A percentile compares a stretch with the other conserved stretches of the same genome.
These are phyloP conservation scores for Rhynchomys soricoides DNA, from an alignment of 2,113 vertebrate genomes.

Conservation along the genomic window DNA sequence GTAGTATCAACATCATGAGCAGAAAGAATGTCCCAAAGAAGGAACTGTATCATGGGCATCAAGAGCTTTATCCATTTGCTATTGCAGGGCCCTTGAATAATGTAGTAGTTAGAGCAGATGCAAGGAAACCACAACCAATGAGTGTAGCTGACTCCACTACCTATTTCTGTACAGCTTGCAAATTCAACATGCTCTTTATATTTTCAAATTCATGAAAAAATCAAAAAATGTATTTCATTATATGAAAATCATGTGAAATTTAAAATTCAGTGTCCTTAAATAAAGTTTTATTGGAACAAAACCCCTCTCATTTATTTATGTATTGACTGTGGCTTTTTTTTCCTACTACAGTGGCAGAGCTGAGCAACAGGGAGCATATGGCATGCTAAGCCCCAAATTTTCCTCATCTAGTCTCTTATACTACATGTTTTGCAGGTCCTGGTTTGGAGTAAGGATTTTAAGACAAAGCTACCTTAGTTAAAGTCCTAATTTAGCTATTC, in stretches of 20 bases:
- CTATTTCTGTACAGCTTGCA: constrained; percentile 1
- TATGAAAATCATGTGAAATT: constrained; percentile 29
- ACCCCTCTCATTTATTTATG: constrained; percentile 27
- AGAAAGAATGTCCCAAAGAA: not conserved
- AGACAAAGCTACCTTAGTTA: not conserved
- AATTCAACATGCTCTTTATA: constrained; percentile 39
- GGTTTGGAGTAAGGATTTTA: not conserved
- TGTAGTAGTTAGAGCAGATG: not conserved
- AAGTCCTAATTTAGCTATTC: constrained; percentile 8
- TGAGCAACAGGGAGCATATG: not conserved
- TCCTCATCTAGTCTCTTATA: constrained; percentile 10
- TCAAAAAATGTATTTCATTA: constrained; percentile 33
- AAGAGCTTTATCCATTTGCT: not conserved
- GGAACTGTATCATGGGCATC: not conserved
- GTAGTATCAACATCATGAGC: not conserved
- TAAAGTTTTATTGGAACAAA: constrained; percentile 55
- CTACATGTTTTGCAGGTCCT: not conserved
- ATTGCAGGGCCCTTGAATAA: not conserved
- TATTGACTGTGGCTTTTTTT: constrained; percentile 28
- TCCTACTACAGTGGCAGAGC: constrained; percentile 6
- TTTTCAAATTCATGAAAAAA: constrained; percentile 38
- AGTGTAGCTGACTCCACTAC: not conserved
- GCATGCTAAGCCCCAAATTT: constrained; percentile 6
- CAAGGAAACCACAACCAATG: not conserved
- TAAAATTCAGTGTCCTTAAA: constrained; percentile 23